Percentiles rank a stretch among this genome's conserved stretches.
These are phyloP conservation scores for Rhinichthys klamathensis DNA, from an alignment of 2,113 vertebrate genomes.

Conservation along the genomic window DNA sequence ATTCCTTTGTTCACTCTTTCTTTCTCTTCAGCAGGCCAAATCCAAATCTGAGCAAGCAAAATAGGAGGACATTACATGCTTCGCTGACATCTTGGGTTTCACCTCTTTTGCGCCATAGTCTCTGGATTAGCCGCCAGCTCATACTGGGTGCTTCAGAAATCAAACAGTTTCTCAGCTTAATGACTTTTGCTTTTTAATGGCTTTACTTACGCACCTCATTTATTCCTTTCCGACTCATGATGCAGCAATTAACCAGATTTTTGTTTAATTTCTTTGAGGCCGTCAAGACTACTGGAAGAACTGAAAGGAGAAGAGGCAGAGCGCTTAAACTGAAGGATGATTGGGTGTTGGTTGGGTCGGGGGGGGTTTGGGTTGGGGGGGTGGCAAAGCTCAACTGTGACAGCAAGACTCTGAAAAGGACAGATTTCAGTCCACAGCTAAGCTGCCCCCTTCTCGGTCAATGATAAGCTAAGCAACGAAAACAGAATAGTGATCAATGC, in stretches of 20 bases:
- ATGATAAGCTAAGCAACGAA: conserved; percentile 30
- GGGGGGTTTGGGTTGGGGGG: neutral
- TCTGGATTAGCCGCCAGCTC: conserved; percentile 54
- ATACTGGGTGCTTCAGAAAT: conserved; percentile 70
- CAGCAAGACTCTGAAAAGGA: neutral
- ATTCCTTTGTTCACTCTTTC: neutral
- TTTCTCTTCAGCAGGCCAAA: conserved; percentile 18
- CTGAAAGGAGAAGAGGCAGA: neutral
- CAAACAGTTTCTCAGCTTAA: conserved; percentile 74
- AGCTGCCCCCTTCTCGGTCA: conserved; percentile 4
- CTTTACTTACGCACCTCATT: conserved; percentile 76
- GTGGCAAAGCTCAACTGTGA: neutral
- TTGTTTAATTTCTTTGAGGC: conserved; percentile 69
- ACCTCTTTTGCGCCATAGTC: neutral
- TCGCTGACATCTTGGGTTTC: conserved; percentile 33
- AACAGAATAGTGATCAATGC: neutral
- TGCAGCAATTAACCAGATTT: conserved; percentile 75
- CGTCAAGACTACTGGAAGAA: conserved; percentile 58
- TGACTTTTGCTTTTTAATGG: conserved; percentile 76
- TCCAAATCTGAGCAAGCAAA: conserved; percentile 22
- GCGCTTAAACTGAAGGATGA: neutral
- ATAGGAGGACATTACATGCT: conserved; percentile 45
- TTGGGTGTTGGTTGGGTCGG: neutral
- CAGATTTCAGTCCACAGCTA: conserved; percentile 13
- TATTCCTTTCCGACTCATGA: conserved; percentile 70